Percentiles rank a stretch among this genome's conserved stretches.
Conservation (phyloP, 2,888 invertebrate genomes). For the Orthosia incerta region DNA sequence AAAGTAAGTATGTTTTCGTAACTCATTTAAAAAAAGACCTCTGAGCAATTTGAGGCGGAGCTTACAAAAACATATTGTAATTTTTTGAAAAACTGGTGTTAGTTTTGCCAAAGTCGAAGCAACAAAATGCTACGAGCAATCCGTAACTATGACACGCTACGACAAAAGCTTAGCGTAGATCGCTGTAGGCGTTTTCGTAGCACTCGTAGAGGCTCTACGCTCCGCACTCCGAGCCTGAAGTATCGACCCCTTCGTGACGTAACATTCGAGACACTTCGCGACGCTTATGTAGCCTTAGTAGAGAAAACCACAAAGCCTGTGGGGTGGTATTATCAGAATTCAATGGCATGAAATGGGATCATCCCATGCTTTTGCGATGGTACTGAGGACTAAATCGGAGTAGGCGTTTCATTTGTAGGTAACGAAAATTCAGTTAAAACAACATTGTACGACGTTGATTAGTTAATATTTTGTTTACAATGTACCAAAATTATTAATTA, state of each 20-base stretch:
- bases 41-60: neutral
- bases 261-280: conserved; percentile 44
- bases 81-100: neutral
- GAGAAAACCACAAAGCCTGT: conserved; percentile 74
- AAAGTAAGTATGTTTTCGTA: neutral
- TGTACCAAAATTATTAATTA: neutral
- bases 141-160: conserved; percentile 22
- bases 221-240: conserved; percentile 43
- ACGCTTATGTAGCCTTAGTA: conserved; percentile 72
- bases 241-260: conserved; percentile 50
- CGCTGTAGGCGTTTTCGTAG: conserved; percentile 65
- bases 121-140: conserved; percentile 41
- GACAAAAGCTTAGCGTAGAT: conserved; percentile 49
- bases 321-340: conserved; percentile 71
- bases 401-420: neutral
- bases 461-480: neutral
- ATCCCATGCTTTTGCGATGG: conserved; percentile 13
- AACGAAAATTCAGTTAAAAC: neutral
- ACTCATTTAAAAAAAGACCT: neutral
- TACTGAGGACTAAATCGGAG: conserved; percentile 1
- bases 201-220: conserved; percentile 51
- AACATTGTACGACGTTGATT: neutral
- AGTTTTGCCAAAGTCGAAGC: neutral
- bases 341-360: conserved; percentile 49
- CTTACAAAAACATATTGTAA: neutral